These are phyloP conservation scores for Cynopterus brachyotis DNA, from an alignment of 2,113 vertebrate genomes.

Conservation along the genomic window DNA sequence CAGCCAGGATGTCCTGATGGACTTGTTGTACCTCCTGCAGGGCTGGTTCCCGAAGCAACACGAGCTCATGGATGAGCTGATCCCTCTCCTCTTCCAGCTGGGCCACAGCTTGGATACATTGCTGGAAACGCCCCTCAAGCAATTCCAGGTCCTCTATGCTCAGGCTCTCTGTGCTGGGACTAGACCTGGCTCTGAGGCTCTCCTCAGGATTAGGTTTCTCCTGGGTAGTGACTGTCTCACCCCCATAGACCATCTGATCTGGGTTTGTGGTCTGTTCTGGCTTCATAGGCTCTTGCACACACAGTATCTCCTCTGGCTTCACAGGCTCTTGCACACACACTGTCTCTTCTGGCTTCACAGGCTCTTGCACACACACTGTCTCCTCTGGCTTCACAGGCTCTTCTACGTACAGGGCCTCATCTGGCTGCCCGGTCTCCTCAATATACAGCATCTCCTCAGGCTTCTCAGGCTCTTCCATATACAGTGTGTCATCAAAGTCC, in stretches of 20 bases:
- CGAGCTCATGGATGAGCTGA: slow-evolving; percentile 88
- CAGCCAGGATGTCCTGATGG: slow-evolving; percentile 86
- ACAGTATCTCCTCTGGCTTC: not conserved
- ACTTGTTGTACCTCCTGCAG: slow-evolving; percentile 85
- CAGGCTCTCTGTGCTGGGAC: slow-evolving; percentile 37
- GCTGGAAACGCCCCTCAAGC: slow-evolving; percentile 84
- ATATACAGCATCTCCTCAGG: slow-evolving; percentile 51
- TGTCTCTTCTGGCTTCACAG: not conserved
- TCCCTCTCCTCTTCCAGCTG: slow-evolving; percentile 88
- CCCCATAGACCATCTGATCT: not conserved
- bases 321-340: not conserved
- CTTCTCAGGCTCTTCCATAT: slow-evolving; percentile 35
- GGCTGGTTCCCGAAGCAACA: slow-evolving; percentile 86
- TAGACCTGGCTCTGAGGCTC: not conserved
- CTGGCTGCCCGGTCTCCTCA: slow-evolving; percentile 36
- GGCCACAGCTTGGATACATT: slow-evolving; percentile 90
- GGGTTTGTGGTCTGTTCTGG: not conserved
- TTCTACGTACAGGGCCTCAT: not conserved
- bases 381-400: not conserved
- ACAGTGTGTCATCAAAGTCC: slow-evolving; percentile 46
- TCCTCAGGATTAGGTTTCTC: not conserved
- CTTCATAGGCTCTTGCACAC: not conserved
- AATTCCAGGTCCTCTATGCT: slow-evolving; percentile 79
- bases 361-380: not conserved
- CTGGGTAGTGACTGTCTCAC: not conserved